Base-by-base conservation (phyloP, 2,888 invertebrate species). In the Acleris literana region DNA sequence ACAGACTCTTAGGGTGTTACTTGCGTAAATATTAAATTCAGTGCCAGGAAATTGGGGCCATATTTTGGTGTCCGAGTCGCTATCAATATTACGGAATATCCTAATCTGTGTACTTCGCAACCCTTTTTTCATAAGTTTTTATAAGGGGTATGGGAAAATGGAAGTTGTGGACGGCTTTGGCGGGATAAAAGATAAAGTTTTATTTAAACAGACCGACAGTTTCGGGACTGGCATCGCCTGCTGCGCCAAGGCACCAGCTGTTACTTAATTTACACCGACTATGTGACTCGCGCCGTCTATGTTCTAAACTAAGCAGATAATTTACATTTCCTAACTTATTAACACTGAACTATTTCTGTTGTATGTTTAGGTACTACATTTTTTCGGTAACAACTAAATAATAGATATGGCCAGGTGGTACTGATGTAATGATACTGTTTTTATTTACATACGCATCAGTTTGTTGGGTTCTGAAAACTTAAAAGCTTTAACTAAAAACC, bases 241-340 rank as follows among this genome's bases (percentile, higher is more conserved):
- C 81, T 68, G 70, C 79, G 75, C 57, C 70, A 72, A 71, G 70
- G 70, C 71, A 70, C 72, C 85, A 84, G 82, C 81, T 83, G 85
- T 74, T 75, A 79, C 77, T 76, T 81, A 85, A 83, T 84, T 86
- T 86, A 84, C 81, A 82, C 81, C 72, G 74, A 74, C 74, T 79
- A 81, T 83, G 82, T 81, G 81, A 80, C 74, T 70, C 73, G 63
- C 70, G 69, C 62, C 57, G 48, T 51, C 53, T 53, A 52, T 62
- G 57, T 46, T 62, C 56, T 29, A 52, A 66, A 66, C 61, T 66
- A 61, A 52, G 56, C 52, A 57, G 56, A 57, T 65, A 25, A 56
- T 61, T 66, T 39, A 52, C 22, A 48, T 61, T 46, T 57, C 52
- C 22, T 44, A 20, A 61, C 9, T 33, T 33, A 29, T 33, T 33